Base-by-base conservation (phyloP, 2,113 vertebrate genomes). In the Acrocephalus kingi region DNA sequence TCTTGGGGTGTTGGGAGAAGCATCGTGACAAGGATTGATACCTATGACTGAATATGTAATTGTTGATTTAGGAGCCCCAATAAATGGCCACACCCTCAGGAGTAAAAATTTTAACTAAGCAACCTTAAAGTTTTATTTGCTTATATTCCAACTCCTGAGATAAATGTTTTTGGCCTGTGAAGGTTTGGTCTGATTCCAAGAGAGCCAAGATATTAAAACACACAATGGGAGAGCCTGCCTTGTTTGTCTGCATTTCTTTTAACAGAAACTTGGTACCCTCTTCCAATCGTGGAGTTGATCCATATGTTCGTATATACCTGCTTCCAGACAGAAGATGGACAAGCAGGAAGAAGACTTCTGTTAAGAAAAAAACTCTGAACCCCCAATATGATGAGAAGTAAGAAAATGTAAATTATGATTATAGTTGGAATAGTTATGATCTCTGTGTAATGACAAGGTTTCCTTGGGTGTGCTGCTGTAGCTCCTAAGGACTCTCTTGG, bases 371-470 rank as follows among this genome's bases (percentile, higher is more conserved):
- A 93, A 99, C 98, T 1, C 84, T 99, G 78, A 97, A 99, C 72
- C 99, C 99, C 9, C 94, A 97, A 28, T 99, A 99, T 3, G 98
- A 99, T 77, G 98, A 99, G 51, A 99, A 98, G 99, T 99, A 94
- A 98, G 98, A 95, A 69, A 67, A 41, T 11, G 6, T 78, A 71
- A 21, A 71, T 68, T 58, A 10, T 15, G 2, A 23, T 61, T 64
- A 20, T 31, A 48, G 77, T 63, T 71, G 56, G 27, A 71, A 76
- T 73, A 68, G 17, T 59, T 93, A 15, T 0, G 0, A 25, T 76
- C 27, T 58, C 49, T 74, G 6, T 55, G 9, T 46, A 82, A 64
- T 5, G 41, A 51, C 52, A 56, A 30, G 66, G 48, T 28, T 39
- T 25, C 13, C 1, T 10, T 7, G 49, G 21, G 33, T 63, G 5